Percentiles rank a stretch among this genome's conserved stretches.
Conservation (phyloP, 2,888 invertebrate species). For the Watsonalla cultraria region DNA sequence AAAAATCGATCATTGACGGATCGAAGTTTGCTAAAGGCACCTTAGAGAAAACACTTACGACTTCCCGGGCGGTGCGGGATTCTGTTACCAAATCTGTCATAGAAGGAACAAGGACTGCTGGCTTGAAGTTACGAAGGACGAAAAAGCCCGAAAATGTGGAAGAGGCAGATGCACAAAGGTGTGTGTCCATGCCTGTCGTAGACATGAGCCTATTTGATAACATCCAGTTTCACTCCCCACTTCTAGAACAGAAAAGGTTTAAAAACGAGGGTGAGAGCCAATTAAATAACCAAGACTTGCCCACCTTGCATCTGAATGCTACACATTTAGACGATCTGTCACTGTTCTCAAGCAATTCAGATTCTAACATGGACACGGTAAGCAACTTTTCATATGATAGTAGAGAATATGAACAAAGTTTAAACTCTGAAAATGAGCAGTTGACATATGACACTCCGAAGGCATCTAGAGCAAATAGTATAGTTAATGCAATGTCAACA, state of each 20-base stretch:
- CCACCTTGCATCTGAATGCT: conserved; percentile 45
- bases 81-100: conserved; percentile 80
- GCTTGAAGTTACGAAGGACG: conserved; percentile 60
- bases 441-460: conserved; percentile 63
- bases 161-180: conserved; percentile 51
- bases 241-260: conserved; percentile 62
- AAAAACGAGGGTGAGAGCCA: conserved; percentile 29
- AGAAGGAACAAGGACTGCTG: conserved; percentile 80
- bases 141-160: conserved; percentile 41
- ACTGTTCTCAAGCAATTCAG: conserved; percentile 59
- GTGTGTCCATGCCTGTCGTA: conserved; percentile 76
- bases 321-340: conserved; percentile 58
- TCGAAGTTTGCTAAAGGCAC: conserved; percentile 68
- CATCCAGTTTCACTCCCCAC: conserved; percentile 82
- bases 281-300: conserved; percentile 29
- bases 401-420: conserved; percentile 41
- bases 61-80: conserved; percentile 72
- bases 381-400: conserved; percentile 59
- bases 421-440: conserved; percentile 35
- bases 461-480: conserved; percentile 51
- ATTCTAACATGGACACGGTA: conserved; percentile 52
- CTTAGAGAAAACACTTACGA: conserved; percentile 63
- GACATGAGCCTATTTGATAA: conserved; percentile 81
- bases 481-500: conserved; percentile 41
- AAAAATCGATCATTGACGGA: conserved; percentile 56